Evolutionary conservation across 2,888 invertebrate species (phyloP).

Genomic region (Caenorhabditis parvicauda): DNA sequence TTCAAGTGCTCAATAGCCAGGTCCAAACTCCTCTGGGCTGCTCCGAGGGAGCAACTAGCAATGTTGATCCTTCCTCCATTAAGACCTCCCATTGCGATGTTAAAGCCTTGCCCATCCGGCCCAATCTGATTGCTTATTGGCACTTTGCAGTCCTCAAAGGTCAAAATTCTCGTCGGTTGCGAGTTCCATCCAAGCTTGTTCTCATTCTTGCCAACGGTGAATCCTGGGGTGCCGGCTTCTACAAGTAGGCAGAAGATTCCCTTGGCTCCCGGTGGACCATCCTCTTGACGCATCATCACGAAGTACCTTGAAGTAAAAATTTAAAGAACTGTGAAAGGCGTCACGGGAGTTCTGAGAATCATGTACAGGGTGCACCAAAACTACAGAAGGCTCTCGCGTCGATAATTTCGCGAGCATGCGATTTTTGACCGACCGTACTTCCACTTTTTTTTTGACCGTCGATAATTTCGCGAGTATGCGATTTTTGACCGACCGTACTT

Average conservation of each 20-base stretch:
- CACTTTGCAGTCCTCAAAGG: conserved; percentile 68
- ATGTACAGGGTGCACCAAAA: no score
- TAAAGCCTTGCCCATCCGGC: conserved; percentile 68
- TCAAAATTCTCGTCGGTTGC: conserved; percentile 69
- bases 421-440: no score
- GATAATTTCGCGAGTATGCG: no score
- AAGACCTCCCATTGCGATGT: conserved; percentile 69
- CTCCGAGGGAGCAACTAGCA: conserved; percentile 69
- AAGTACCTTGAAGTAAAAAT: conserved; percentile 67
- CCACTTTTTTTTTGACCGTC: no score
- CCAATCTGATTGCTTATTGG: conserved; percentile 66
- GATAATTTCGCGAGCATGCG: no score
- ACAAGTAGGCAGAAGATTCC: conserved; percentile 69
- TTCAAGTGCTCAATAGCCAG: conserved; percentile 66
- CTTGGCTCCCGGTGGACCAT: conserved; percentile 66
- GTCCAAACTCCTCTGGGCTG: conserved; percentile 68
- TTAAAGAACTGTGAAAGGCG: no score
- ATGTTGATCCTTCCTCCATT: conserved; percentile 67
- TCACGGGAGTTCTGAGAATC: no score
- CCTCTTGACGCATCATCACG: conserved; percentile 68
- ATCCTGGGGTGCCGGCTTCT: conserved; percentile 68
- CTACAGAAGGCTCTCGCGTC: no score
- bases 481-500: no score
- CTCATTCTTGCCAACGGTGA: conserved; percentile 69
- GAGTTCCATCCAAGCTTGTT: conserved; percentile 70